These are phyloP conservation scores for Andrena minutula DNA, from an alignment of 2,888 invertebrate species.

Conservation along the genomic window DNA sequence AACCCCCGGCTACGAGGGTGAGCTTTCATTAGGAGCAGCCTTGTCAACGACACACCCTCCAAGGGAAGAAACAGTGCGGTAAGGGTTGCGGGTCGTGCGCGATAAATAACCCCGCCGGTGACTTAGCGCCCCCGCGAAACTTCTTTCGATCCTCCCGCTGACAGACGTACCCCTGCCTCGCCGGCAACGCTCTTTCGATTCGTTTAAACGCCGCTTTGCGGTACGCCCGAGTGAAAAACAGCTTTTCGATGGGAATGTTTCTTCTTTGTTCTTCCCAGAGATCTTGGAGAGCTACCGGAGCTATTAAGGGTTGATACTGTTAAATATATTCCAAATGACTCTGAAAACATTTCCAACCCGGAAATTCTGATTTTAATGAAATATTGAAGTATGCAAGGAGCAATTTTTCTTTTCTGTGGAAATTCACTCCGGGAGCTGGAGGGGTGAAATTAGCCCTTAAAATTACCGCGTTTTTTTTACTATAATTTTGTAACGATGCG, in stretches of 20 bases:
- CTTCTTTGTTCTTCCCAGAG: background rate
- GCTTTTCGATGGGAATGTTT: conserved; percentile 11
- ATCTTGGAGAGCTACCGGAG: background rate
- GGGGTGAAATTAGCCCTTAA: too few relatives aligned
- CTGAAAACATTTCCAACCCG: too few relatives aligned
- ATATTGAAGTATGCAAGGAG: too few relatives aligned
- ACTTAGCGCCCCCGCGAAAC: conserved; percentile 79
- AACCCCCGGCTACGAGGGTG: conserved; percentile 69
- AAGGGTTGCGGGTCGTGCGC: conserved; percentile 76
- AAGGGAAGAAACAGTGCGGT: conserved; percentile 76
- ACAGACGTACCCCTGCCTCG: conserved; percentile 39
- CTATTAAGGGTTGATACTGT: too few relatives aligned
- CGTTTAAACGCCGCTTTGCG: conserved; percentile 47
- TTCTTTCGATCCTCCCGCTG: conserved; percentile 62
- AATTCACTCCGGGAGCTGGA: too few relatives aligned
- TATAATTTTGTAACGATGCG: background rate
- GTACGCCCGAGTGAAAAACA: conserved; percentile 24
- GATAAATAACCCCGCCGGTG: conserved; percentile 81
- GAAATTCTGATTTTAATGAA: too few relatives aligned
- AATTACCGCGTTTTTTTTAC: too few relatives aligned
- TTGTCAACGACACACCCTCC: conserved; percentile 80
- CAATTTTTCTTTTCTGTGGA: too few relatives aligned
- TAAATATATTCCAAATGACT: too few relatives aligned
- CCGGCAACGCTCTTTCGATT: conserved; percentile 40
- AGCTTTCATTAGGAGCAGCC: conserved; percentile 80